Percentiles rank a stretch among this genome's conserved stretches.
phyloP scores from a whole-genome alignment of 2,113 vertebrate species.

The Hippolais icterina region DNA sequence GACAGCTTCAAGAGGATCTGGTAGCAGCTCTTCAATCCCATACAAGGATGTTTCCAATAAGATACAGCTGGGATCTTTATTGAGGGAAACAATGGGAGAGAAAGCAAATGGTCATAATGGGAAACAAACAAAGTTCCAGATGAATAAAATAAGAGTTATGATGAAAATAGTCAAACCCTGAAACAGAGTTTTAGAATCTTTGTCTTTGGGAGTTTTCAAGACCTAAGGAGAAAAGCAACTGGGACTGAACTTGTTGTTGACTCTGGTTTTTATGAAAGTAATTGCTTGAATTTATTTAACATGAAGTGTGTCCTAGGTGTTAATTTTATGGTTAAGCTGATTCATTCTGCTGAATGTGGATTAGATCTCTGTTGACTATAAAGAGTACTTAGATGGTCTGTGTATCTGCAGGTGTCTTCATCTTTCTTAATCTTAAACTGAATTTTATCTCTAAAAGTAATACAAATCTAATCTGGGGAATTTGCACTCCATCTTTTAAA shows the following conservation, averaged over 20 bases:
- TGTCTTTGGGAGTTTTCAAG: background rate
- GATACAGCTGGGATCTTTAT: background rate
- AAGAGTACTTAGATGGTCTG: background rate
- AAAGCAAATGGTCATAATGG: background rate
- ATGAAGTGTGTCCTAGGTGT: background rate
- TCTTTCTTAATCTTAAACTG: background rate
- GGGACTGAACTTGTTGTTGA: background rate
- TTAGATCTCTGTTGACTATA: background rate
- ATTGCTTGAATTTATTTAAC: background rate
- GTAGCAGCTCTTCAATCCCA: background rate
- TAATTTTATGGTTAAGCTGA: background rate
- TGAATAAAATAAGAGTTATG: background rate
- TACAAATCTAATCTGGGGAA: background rate
- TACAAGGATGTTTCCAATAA: fast-evolving
- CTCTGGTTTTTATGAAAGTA: background rate
- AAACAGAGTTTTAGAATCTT: background rate
- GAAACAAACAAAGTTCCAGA: background rate
- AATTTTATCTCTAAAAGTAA: background rate
- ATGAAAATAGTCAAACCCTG: background rate
- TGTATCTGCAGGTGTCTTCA: background rate
- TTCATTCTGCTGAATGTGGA: background rate
- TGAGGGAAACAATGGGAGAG: background rate
- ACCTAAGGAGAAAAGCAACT: background rate
- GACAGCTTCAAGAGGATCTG: background rate
- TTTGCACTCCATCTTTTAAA: background rate